Conservation (phyloP, 2,888 invertebrate species). For the Leistus spinibarbis region DNA sequence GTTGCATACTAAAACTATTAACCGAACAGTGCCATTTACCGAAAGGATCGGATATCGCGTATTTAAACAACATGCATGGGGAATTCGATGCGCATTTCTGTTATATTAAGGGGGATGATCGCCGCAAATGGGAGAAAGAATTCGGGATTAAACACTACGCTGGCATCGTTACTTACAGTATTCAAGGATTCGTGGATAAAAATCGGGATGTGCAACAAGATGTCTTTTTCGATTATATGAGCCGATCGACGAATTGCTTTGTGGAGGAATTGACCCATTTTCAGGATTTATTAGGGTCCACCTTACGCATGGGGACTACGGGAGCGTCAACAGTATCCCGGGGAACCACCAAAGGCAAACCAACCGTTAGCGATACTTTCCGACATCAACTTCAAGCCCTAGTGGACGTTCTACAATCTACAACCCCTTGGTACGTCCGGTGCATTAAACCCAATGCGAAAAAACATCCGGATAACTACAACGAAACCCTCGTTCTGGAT, state of each 20-base stretch:
- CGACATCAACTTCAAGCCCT: slow-evolving; percentile 85
- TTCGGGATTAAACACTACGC: slow-evolving; percentile 91
- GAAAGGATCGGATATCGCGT: slow-evolving; percentile 88
- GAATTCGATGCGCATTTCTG: slow-evolving; percentile 85
- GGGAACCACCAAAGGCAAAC: slow-evolving; percentile 87
- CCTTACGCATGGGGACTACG: slow-evolving; percentile 51
- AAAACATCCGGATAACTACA: slow-evolving; percentile 80
- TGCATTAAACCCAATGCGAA: slow-evolving; percentile 91
- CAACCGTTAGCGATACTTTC: slow-evolving; percentile 89
- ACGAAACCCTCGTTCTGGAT: slow-evolving; percentile 79
- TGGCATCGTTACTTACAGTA: slow-evolving; percentile 82
- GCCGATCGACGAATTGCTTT: slow-evolving; percentile 80
- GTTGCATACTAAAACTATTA: slow-evolving; percentile 83
- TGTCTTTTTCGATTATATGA: slow-evolving; percentile 88
- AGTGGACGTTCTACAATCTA: slow-evolving; percentile 87
- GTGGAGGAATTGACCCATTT: slow-evolving; percentile 76
- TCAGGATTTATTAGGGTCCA: slow-evolving; percentile 56
- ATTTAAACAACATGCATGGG: slow-evolving; percentile 83
- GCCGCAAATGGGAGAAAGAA: slow-evolving; percentile 87
- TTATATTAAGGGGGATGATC: slow-evolving; percentile 84
- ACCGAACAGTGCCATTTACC: slow-evolving; percentile 95
- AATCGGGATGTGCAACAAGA: slow-evolving; percentile 93
- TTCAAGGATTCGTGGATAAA: slow-evolving; percentile 88
- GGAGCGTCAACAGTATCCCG: slow-evolving; percentile 69
- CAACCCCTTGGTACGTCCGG: slow-evolving; percentile 91